Evolutionary conservation across 2,113 vertebrate genomes (phyloP).

Genomic region (Arizona elegans): DNA sequence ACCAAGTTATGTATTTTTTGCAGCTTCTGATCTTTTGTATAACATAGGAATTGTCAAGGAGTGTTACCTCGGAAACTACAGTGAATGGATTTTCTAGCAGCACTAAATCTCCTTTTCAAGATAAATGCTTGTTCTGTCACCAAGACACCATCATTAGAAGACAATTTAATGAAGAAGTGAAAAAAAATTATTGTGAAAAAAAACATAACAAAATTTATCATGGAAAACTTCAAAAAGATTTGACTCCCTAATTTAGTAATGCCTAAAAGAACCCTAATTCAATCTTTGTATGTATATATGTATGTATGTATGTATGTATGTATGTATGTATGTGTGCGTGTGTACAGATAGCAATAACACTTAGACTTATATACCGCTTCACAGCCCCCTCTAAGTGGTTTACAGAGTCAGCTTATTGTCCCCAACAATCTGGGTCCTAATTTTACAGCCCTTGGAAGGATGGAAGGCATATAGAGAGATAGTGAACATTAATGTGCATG

Average conservation of each 20-base stretch:
- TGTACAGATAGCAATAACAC: not conserved
- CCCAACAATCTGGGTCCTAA: too few species aligned
- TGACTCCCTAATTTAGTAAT: not conserved
- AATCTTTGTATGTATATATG: not conserved
- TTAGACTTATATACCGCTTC: too few species aligned
- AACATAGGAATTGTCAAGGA: not conserved
- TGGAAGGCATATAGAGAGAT: too few species aligned
- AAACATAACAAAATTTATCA: not conserved
- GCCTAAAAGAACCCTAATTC: conserved; percentile 6
- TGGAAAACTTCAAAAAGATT: not conserved
- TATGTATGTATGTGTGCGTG: not conserved
- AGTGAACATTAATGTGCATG: not conserved
- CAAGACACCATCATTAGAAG: conserved; percentile 9
- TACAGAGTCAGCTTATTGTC: too few species aligned
- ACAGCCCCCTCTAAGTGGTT: too few species aligned
- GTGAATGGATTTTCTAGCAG: not conserved
- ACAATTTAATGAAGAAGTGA: not conserved
- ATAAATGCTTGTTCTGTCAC: not conserved
- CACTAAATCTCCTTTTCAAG: not conserved
- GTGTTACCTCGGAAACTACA: not conserved
- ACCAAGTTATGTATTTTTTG: not conserved
- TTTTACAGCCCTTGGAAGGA: too few species aligned
- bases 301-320: too few species aligned
- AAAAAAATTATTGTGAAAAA: not conserved
- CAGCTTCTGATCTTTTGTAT: not conserved